These are phyloP conservation scores for Penaeus japonicus DNA, from an alignment of 1,140 invertebrate species.

Conservation along the genomic window DNA sequence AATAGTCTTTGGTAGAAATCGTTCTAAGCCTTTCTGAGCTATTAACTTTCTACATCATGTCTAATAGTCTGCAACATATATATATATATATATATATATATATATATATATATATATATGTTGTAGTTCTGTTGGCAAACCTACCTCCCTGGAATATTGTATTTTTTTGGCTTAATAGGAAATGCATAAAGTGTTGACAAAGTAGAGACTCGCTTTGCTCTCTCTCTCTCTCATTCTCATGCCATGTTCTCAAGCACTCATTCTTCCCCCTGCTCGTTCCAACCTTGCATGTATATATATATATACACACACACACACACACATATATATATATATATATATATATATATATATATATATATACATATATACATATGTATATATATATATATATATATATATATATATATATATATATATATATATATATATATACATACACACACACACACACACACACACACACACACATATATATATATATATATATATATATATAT, in stretches of 20 bases:
- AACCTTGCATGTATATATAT: not conserved
- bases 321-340: not conserved
- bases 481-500: not conserved
- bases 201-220: too few relatives aligned
- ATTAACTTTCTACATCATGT: too few relatives aligned
- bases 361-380: not conserved
- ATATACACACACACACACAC: not conserved
- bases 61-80: too few relatives aligned
- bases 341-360: not conserved
- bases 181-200: too few relatives aligned
- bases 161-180: too few relatives aligned
- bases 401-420: not conserved
- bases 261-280: too few relatives aligned
- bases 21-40: too few relatives aligned
- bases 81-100: not conserved
- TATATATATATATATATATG: not conserved
- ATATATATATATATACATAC: not conserved
- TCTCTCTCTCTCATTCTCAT: too few relatives aligned
- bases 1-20: too few relatives aligned
- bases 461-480: not conserved
- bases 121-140: too few relatives aligned
- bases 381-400: constrained; percentile 6
- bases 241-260: too few relatives aligned
- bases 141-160: too few relatives aligned
- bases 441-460: not conserved